phyloP scores from a whole-genome alignment of 2,113 vertebrate species.

The Kryptolebias marmoratus region DNA sequence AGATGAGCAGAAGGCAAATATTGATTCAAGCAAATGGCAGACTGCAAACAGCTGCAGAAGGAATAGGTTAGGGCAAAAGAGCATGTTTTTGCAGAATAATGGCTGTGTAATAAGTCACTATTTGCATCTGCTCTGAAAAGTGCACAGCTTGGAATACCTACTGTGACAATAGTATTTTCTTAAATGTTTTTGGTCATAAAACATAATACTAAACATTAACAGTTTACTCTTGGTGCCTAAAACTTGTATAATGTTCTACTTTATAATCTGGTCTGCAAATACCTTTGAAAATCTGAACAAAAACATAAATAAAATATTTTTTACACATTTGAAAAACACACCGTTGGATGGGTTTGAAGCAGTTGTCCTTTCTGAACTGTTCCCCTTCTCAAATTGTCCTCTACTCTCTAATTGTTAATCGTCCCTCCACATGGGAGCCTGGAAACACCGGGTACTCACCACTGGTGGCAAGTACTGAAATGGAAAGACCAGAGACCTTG shows the following conservation, averaged over 20 bases:
- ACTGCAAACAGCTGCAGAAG: constrained; percentile 10
- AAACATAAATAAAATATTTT: background rate
- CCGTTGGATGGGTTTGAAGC: background rate
- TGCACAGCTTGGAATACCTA: constrained; percentile 11
- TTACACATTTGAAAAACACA: background rate
- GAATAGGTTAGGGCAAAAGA: background rate
- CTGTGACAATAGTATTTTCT: background rate
- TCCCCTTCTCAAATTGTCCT: constrained; percentile 3
- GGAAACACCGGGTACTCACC: constrained; percentile 1
- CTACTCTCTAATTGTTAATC: constrained; percentile 21
- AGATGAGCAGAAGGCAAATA: constrained; percentile 19
- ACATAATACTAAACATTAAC: too few relatives aligned
- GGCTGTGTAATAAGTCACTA: constrained; percentile 12
- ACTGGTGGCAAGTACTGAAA: constrained; percentile 11
- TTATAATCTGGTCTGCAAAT: background rate
- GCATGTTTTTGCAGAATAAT: constrained; percentile 5
- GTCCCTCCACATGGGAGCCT: constrained; percentile 13
- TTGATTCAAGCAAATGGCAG: constrained; percentile 17
- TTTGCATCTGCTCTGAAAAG: background rate
- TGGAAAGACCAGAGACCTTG: constrained; percentile 14
- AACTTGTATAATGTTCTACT: background rate
- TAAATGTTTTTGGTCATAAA: too few relatives aligned
- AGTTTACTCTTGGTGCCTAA: too few relatives aligned
- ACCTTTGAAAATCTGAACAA: constrained; percentile 4
- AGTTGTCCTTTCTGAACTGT: background rate